Evolutionary conservation across 2,888 invertebrate genomes (phyloP), one percentile per base, ranked within the genome.

Genomic region (Apodemia zela): DNA sequence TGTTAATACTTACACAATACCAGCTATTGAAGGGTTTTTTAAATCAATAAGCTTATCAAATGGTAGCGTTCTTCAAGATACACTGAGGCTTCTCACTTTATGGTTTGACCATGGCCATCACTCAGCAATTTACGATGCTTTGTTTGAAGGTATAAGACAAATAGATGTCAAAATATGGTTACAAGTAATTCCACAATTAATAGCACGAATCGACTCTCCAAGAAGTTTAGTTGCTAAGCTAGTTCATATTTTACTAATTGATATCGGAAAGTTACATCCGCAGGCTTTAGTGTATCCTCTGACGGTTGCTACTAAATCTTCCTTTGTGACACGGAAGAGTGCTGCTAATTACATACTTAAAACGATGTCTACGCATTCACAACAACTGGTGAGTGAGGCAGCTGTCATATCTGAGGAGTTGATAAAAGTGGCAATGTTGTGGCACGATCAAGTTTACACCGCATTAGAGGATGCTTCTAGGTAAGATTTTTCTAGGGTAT

Each of bases 71-170:
- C 91, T 99, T 63, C 99, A 99, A 87, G 99, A 99, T 76, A 99
- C 99, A 0, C 89, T 99, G 21, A 94, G 99, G 18, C 91, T 99
- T 42, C 84, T 99, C 35, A 99, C 99, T 0, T 87, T 99, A 2
- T 99, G 99, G 98, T 99, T 99, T 81, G 99, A 99, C 79, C 98
- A 98, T 77, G 99, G 98, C 0, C 97, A 99, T 72, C 95, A 97
- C 87, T 94, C 96, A 0, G 96, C 97, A 72, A 98, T 99, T 0
- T 97, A 98, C 79, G 98, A 98, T 68, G 98, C 98, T 0, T 93
- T 99, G 61, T 94, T 95, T 18, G 98, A 98, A 72, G 98, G 98
- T 0, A 96, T 99, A 71, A 94, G 97, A 71, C 94, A 96, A 47
- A 98, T 99, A 45, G 98, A 98, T 75, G 97, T 99, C 63, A 98